Conservation (phyloP, 2,113 vertebrate species). For the Nesospiza acunhae region DNA sequence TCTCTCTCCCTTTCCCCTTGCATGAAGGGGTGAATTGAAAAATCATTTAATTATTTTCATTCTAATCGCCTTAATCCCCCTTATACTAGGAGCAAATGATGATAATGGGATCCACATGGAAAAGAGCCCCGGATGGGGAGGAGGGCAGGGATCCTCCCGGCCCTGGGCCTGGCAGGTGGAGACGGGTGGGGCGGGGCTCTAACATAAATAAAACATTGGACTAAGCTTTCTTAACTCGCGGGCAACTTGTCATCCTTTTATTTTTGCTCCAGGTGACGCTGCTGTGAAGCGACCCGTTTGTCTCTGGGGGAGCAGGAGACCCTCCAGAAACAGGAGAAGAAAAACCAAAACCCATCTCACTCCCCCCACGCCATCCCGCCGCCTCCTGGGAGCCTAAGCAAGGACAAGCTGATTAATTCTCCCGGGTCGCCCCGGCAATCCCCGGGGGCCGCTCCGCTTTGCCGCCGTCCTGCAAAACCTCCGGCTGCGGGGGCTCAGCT, state of each 20-base stretch:
- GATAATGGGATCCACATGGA: slow-evolving; percentile 24
- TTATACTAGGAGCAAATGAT: slow-evolving; percentile 8
- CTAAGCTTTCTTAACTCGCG: accelerated
- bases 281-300: not conserved
- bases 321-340: not conserved
- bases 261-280: not conserved
- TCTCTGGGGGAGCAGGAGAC: not conserved
- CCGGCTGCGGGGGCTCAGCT: not conserved
- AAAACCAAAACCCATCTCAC: accelerated
- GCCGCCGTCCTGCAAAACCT: not conserved
- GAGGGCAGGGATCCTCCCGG: not conserved
- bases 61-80: slow-evolving; percentile 19
- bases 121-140: not conserved
- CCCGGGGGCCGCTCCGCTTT: not conserved
- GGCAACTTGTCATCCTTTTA: not conserved
- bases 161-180: not conserved
- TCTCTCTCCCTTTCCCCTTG: not conserved
- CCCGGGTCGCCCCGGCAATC: not conserved
- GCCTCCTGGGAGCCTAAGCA: not conserved
- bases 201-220: no score
- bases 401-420: slow-evolving; percentile 1
- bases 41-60: slow-evolving; percentile 32
- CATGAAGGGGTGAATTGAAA: not conserved
- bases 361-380: no score
- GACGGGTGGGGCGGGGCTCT: not conserved